Base-by-base conservation (phyloP, 2,113 vertebrate genomes). In the Paradoxurus hermaphroditus region DNA sequence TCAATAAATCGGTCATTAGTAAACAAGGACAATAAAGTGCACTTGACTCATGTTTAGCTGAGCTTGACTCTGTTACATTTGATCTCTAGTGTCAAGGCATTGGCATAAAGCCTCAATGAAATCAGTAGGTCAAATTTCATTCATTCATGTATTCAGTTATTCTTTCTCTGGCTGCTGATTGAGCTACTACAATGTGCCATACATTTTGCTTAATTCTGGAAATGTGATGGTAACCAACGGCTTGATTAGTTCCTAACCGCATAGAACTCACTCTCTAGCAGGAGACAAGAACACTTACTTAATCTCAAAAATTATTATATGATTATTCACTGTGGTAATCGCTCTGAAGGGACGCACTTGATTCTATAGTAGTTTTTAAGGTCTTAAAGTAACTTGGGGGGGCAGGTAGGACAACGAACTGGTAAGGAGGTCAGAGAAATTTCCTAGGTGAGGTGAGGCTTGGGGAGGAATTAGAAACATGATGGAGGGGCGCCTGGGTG, bases 21-120 rank as follows among this genome's bases (percentile, higher is more conserved):
- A 95, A 98, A 97, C 63, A 97, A 91, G 39, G 36, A 95, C 70
- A 78, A 94, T 86, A 87, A 94, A 95, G 62, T 94, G 29, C 46
- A 46, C 29, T 81, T 97, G 90, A 77, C 68, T 96, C 29, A 1
- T 81, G 29, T 67, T 72, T 31, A 70, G 63, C 44, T 62, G 23
- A 44, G 13, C 29, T 79, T 67, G 29, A 39, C 23, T 86, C 7
- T 46, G 25, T 36, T 67, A 81, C 39, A 44, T 79, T 94, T 94
- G 65, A 63, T 56, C 85, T 93, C 27, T 63, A 29, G 18, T 75
- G 72, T 83, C 46, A 89, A 63, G 41, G 5, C 5, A 39, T 7
- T 56, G 21, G 39, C 36, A 67, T 39, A 89, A 82, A 19, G 3
- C 15, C 27, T 65, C 39, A 29, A 29, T 85, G 72, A 89, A 95